Percentiles rank a stretch among this genome's conserved stretches.
phyloP scores from a whole-genome alignment of 2,797 vertebrate genomes.

The Lophius americanus region DNA sequence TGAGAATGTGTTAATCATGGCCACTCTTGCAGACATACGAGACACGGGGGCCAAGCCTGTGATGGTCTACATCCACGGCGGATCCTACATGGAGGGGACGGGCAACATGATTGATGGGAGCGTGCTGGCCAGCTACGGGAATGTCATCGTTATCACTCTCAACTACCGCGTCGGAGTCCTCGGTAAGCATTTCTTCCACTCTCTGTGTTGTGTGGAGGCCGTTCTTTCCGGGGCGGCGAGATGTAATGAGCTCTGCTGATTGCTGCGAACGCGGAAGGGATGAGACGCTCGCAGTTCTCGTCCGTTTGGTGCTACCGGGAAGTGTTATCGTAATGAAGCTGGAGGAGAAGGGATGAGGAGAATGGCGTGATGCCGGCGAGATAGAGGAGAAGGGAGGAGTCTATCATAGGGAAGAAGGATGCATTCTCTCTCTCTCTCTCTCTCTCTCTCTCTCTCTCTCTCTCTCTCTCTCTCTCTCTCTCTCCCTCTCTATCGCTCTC shows the following conservation, averaged over 20 bases:
- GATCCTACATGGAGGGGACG: constrained; percentile 99
- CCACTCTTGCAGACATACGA: constrained; percentile 96
- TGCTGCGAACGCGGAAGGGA: constrained; percentile 41
- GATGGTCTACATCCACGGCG: constrained; percentile 99
- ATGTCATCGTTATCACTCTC: constrained; percentile 98
- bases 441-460: too few species aligned
- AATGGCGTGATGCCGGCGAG: constrained; percentile 58
- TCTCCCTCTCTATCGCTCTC: constrained; percentile 12
- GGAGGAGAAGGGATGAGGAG: constrained; percentile 55
- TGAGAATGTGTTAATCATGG: constrained; percentile 85
- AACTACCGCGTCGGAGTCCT: constrained; percentile 99
- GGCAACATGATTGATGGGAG: constrained; percentile 99
- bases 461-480: neutral
- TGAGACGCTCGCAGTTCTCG: constrained; percentile 14
- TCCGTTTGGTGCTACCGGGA: constrained; percentile 29
- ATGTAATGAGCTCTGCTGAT: constrained; percentile 69
- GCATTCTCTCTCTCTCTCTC: too few species aligned
- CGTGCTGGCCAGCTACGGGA: constrained; percentile 97
- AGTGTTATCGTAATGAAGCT: constrained; percentile 69
- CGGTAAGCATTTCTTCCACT: constrained; percentile 81
- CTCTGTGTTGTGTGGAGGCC: constrained; percentile 57
- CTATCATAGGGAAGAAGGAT: constrained; percentile 42
- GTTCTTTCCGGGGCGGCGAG: constrained; percentile 69
- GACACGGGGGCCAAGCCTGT: constrained; percentile 98
- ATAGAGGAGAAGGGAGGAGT: constrained; percentile 50